A percentile compares a stretch with the other conserved stretches of the same genome.
These are phyloP conservation scores for Antitype chi DNA, from an alignment of 2,888 invertebrate species.

Conservation along the genomic window DNA sequence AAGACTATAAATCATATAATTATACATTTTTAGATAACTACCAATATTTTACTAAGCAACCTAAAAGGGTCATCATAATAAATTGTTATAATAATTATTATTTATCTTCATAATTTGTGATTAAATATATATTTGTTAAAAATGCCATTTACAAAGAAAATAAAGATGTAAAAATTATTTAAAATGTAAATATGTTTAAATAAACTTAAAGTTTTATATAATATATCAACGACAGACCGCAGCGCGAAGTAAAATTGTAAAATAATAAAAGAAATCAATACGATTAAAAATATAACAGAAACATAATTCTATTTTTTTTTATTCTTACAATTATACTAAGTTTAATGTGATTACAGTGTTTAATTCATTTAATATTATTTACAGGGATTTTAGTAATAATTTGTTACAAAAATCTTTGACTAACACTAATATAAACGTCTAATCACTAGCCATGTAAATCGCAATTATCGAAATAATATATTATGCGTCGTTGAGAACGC, in stretches of 20 bases:
- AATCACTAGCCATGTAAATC: conserved; percentile 90
- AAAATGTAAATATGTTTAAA: conserved; percentile 17
- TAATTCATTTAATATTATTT: conserved; percentile 77
- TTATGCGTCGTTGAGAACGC: conserved; percentile 64
- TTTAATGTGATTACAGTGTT: conserved; percentile 67
- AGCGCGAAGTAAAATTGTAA: conserved; percentile 38
- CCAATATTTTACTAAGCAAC: conserved; percentile 21
- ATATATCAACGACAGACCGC: conserved; percentile 59
- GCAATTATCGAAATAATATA: conserved; percentile 79
- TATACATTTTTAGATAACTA: conserved; percentile 18
- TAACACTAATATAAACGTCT: conserved; percentile 87
- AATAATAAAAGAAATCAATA: conserved; percentile 49
- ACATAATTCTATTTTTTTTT: conserved; percentile 56
- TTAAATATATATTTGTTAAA: conserved; percentile 25
- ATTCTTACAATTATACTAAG: conserved; percentile 57
- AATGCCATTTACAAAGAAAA: conserved; percentile 45
- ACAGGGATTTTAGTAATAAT: conserved; percentile 77
- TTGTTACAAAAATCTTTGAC: conserved; percentile 77
- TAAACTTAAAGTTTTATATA: conserved; percentile 10
- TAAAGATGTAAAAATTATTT: conserved; percentile 16
- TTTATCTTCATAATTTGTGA: conserved; percentile 22
- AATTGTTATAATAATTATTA: conserved; percentile 15
- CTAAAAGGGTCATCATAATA: conserved; percentile 8
- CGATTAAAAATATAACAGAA: conserved; percentile 63
- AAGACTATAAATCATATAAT: not conserved